Conservation (phyloP, 1,140 invertebrate genomes). For the Lithobius niger region DNA sequence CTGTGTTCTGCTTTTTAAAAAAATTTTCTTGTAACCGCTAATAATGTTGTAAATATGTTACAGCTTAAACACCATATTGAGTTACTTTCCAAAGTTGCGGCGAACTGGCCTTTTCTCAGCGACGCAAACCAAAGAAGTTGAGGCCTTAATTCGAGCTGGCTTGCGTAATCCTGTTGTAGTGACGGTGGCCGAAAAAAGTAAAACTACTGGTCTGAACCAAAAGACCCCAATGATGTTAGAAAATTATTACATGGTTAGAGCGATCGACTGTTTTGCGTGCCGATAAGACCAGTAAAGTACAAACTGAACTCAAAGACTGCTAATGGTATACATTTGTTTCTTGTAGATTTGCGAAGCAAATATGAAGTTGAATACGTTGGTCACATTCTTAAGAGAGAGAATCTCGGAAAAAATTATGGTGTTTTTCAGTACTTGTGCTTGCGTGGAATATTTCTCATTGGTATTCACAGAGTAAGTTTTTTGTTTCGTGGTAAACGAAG, state of each 20-base stretch:
- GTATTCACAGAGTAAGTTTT: conserved; percentile 43
- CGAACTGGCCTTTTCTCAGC: conserved; percentile 96
- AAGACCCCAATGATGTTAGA: conserved; percentile 60
- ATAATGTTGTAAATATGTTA: conserved; percentile 13
- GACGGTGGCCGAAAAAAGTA: conserved; percentile 68
- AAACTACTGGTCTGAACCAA: conserved; percentile 18
- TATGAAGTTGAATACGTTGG: conserved; percentile 55
- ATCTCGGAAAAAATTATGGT: conserved; percentile 66
- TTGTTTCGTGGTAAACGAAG: conserved; percentile 7
- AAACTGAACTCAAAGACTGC: too few species aligned
- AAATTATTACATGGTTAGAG: conserved; percentile 65
- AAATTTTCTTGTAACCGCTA: too few species aligned
- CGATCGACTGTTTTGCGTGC: too few species aligned
- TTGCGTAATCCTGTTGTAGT: conserved; percentile 87
- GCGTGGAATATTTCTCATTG: conserved; percentile 85
- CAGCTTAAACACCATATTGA: conserved; percentile 77
- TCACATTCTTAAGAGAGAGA: conserved; percentile 55
- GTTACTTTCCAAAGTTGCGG: conserved; percentile 79
- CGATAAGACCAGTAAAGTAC: too few species aligned
- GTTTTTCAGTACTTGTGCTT: conserved; percentile 91
- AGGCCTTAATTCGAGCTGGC: conserved; percentile 81
- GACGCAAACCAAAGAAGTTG: conserved; percentile 91
- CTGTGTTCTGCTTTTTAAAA: too few species aligned
- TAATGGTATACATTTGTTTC: conserved; percentile 16
- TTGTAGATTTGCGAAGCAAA: conserved; percentile 51